Conservation (phyloP, 2,888 invertebrate species). For the Pyralis farinalis region DNA sequence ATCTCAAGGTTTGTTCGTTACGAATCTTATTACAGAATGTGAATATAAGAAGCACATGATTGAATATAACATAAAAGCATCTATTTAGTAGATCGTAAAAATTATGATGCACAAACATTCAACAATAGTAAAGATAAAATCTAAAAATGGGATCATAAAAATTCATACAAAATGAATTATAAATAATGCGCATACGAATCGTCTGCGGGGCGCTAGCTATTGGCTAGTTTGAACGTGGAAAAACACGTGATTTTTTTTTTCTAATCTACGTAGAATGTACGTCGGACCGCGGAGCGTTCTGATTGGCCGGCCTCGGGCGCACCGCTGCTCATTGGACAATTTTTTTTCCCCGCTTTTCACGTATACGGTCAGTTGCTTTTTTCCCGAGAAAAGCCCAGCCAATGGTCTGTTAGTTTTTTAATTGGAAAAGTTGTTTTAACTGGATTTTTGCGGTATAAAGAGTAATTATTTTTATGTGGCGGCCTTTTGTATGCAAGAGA, state of each 20-base stretch:
- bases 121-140: slow-evolving; percentile 1
- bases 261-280: slow-evolving; percentile 74
- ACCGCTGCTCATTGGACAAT: slow-evolving; percentile 60
- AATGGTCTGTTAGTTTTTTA: slow-evolving; percentile 66
- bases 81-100: too few relatives aligned
- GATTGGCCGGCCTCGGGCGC: slow-evolving; percentile 53
- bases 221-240: slow-evolving; percentile 66
- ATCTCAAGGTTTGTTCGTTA: too few relatives aligned
- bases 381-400: slow-evolving; percentile 65
- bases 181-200: slow-evolving; percentile 60
- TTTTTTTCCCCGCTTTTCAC: slow-evolving; percentile 75
- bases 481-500: slow-evolving; percentile 5
- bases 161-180: slow-evolving; percentile 50
- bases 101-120: too few relatives aligned
- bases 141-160: slow-evolving; percentile 31
- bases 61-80: too few relatives aligned
- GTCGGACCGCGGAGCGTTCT: slow-evolving; percentile 45
- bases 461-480: slow-evolving; percentile 18
- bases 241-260: slow-evolving; percentile 75
- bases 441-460: slow-evolving; percentile 37
- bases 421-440: slow-evolving; percentile 64
- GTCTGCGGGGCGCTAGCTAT: slow-evolving; percentile 41
- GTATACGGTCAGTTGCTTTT: slow-evolving; percentile 61
- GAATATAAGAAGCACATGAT: too few relatives aligned
- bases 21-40: too few relatives aligned